Conservation (phyloP, 2,797 vertebrate genomes). For the Selene dorsalis region DNA sequence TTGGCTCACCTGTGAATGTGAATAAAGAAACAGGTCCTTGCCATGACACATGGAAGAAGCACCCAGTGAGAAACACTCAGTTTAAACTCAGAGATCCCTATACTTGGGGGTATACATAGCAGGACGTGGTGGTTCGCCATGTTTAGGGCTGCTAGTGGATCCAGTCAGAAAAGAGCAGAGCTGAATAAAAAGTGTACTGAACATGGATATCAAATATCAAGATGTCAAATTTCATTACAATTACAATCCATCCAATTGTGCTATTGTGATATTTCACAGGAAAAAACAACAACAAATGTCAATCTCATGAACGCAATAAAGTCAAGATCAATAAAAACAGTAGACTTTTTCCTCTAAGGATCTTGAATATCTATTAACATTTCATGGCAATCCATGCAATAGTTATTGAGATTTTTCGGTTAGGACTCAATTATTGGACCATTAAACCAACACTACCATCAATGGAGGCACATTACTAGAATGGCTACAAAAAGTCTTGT, state of each 20-base stretch:
- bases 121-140: too few species aligned
- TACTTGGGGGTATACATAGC: too few species aligned
- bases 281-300: not conserved
- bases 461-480: not conserved
- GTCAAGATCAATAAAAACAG: not conserved
- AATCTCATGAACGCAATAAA: not conserved
- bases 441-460: not conserved
- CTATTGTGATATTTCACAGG: not conserved
- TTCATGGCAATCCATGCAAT: not conserved
- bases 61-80: too few species aligned
- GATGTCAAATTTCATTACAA: not conserved
- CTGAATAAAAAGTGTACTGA: not conserved
- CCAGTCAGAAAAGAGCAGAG: not conserved
- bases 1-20: too few species aligned
- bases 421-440: not conserved
- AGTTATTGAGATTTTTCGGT: not conserved
- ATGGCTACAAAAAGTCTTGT: not conserved
- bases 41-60: too few species aligned
- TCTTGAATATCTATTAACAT: not conserved
- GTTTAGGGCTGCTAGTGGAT: too few species aligned
- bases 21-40: too few species aligned
- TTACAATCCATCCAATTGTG: not conserved
- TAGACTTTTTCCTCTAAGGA: not conserved
- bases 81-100: too few species aligned
- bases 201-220: not conserved